Evolutionary conservation across 2,888 invertebrate species (phyloP), one percentile per base, ranked within the genome.

Genomic region (Hofmannophila pseudospretella): DNA sequence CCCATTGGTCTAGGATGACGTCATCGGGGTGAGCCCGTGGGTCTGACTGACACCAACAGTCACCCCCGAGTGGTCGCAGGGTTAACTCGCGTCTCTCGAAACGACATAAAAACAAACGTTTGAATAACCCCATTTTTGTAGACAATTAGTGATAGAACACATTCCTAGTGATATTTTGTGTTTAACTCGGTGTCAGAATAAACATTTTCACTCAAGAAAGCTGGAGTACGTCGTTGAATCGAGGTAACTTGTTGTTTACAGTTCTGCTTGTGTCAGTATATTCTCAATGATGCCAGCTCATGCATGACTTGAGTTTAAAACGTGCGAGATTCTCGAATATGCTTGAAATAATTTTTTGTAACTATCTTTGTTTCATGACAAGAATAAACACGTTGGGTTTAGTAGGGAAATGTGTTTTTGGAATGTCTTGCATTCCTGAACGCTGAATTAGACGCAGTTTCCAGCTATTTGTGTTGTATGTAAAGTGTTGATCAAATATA

Each of bases 1-100:
- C 81, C 81, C 59, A 85, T 86, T 86, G 85, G 85, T 75, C 73
- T 78, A 74, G 54, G 73, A 70, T 86, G 85, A 86, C 85, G 85
- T 86, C 85, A 86, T 81, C 79, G 68, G 84, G 85, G 82, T 85
- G 81, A 82, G 78, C 74, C 73, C 73, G 72, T 66, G 62, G 74
- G 59, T 78, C 72, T 69, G 68, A 73, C 70, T 80, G 80, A 80
- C 78, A 79, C 70, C 63, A 82, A 77, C 84, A 86, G 85, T 86
- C 76, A 84, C 81, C 82, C 85, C 76, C 58, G 67, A 74, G 74
- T 69, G 44, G 65, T 62, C 61, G 66, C 44, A 70, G 72, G 74
- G 74, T 52, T 50, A 52, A 57, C 73, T 66, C 69, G 82, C 61
- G 67, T 62, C 52, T 47, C 49, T 44, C 42, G 47, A 49, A 45